Evolutionary conservation across 2,113 vertebrate species (phyloP), one percentile per base, ranked within the genome.

Genomic region (Taurulus bubalis): DNA sequence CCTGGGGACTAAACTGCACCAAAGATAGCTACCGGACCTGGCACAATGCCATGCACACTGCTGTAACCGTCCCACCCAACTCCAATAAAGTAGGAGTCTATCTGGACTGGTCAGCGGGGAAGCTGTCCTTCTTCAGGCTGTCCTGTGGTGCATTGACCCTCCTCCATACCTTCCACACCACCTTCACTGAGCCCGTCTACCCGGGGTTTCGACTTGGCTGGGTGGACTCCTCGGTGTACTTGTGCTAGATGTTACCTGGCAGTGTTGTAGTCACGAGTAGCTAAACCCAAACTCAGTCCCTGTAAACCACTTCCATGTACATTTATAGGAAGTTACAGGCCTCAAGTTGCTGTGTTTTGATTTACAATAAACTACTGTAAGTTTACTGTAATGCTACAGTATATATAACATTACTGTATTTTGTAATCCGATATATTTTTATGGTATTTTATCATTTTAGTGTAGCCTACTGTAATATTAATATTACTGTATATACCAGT

Each of bases 1-100:
- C 92, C 76, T 94, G 93, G 93, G 86, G 76, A 7, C 53, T 94
- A 16, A 77, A 20, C 84, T 92, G 90, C 77, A 76, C 1, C 75
- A 73, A 72, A 8, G 80, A 85, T 1, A 22, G 55, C 18, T 93
- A 87, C 85, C 74, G 7, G 30, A 51, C 28, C 24, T 69, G 82
- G 36, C 91, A 92, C 79, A 64, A 67, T 0, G 63, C 26, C 26
- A 15, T 1, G 1, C 63, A 3, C 66, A 70, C 42, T 2, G 15
- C n/a, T 1, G 1, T 92, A 1, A 6, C 30, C 10, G 0, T 2
- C 15, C 20, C 60, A 8, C 24, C 38, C 47, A 51, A 6, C 70
- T 88, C 69, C 66, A 83, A 20, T 6, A 90, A 26, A 78, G 75
- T 92, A 3, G 93, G 88, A 18, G 89, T 91, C 6, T 81, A 71